Base-by-base conservation (phyloP, 2,888 invertebrate species). In the Megalurothrips usitatus region DNA sequence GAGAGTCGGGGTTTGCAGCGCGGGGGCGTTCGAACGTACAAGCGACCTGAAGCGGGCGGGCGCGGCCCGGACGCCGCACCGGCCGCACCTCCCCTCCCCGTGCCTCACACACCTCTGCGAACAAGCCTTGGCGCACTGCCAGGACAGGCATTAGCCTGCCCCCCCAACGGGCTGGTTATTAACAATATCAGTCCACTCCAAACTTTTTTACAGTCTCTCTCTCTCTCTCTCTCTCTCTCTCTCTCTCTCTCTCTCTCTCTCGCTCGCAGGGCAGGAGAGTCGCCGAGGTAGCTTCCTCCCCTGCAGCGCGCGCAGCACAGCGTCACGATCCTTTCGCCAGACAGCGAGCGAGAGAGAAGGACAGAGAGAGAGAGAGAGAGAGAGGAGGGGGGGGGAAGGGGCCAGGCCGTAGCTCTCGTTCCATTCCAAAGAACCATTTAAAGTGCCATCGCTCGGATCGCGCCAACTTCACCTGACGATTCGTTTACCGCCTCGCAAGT, bases 161-260 rank as follows among this genome's bases (percentile, higher is more conserved):
- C 23, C 10, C 23, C 68, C 68, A 9, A 75, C 68, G 34, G 34
- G 34, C 68, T 23, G 68, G 68, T 75, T 75, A 75, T 75, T 75
- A 75, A 75, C 68, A 75, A 75, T 75, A 75, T 75, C 68, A 75
- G 68, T 75, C 68, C 68, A 75, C 68, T 75, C 68, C 68, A 75
- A 75, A 75, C 68, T 75, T 75, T 75, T 75, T 75, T 26, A n/a
- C 19, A 17, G 63, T 1, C 63, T 49, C 49, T 49, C 49, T 49
- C 49, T 49, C 49, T 49, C 49, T 14, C 49, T 49, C 49, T 49
- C 49, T 49, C 49, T 49, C 49, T 49, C 10, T 52, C 10, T 52
- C 52, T 9, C 6, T 52, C 52, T 52, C 10, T 52, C 10, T 52
- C 52, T 52, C 52, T 9, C 52, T 52, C 52, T 52, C 52, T 52